Evolutionary conservation across 2,888 invertebrate species (phyloP).

Genomic region (Apamea monoglypha): DNA sequence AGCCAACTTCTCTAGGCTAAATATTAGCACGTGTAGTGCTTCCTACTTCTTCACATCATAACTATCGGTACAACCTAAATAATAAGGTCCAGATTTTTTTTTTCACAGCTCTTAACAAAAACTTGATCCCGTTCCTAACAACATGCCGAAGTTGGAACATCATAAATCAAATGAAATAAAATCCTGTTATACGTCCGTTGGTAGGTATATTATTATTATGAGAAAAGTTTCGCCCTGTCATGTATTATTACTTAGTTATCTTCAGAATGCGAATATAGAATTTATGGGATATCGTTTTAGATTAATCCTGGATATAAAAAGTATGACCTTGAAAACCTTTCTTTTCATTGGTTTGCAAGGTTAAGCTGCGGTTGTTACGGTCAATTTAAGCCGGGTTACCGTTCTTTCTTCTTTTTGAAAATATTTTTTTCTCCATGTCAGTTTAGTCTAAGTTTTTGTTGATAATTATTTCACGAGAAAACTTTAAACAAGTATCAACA

Average conservation of each 20-base stretch:
- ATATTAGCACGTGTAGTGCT: neutral
- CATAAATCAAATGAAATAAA: constrained; percentile 40
- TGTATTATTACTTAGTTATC: constrained; percentile 15
- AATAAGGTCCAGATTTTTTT: constrained; percentile 23
- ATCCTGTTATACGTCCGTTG: constrained; percentile 7
- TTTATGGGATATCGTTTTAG: neutral
- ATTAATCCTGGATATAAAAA: neutral
- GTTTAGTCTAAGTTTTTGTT: neutral
- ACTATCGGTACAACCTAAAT: constrained; percentile 1
- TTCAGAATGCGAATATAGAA: neutral
- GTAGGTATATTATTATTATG: neutral
- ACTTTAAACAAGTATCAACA: neutral
- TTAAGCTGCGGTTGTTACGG: neutral
- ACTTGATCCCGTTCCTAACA: constrained; percentile 10
- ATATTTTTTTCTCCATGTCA: neutral
- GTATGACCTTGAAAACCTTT: neutral
- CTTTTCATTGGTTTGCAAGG: neutral
- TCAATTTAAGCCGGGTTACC: neutral
- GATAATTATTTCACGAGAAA: too few species aligned
- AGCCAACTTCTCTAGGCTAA: neutral
- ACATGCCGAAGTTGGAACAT: constrained; percentile 25
- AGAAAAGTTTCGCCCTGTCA: constrained; percentile 20
- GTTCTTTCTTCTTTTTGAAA: neutral
- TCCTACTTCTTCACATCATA: neutral
- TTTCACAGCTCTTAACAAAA: constrained; percentile 14